phyloP scores from a whole-genome alignment of 2,113 vertebrate species.

The Tetrao urogallus region DNA sequence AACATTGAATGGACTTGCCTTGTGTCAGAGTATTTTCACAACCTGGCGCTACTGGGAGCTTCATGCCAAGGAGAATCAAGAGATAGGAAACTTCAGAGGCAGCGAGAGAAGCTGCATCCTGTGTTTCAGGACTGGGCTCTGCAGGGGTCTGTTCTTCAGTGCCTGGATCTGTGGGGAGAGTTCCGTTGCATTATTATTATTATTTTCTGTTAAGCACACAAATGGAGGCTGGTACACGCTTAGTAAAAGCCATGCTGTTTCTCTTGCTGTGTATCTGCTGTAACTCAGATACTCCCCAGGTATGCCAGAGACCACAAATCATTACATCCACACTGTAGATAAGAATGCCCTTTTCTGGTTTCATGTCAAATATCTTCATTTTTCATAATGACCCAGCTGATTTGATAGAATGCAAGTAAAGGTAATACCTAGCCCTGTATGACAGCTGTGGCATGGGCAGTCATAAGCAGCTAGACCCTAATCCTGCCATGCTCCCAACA shows the following conservation, averaged over 20 bases:
- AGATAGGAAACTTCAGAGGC: conserved; percentile 49
- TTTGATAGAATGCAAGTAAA: neutral
- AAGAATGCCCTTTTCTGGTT: neutral
- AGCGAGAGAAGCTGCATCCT: neutral
- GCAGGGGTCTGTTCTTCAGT: conserved; percentile 46
- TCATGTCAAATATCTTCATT: neutral
- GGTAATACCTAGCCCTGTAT: neutral
- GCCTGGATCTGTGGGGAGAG: conserved; percentile 27
- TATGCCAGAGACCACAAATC: neutral
- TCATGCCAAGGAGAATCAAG: neutral
- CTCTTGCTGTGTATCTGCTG: neutral
- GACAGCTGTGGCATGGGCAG: neutral
- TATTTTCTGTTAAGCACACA: neutral
- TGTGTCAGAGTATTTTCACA: conserved; percentile 26
- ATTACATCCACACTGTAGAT: neutral
- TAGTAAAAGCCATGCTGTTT: neutral
- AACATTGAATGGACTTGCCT: neutral
- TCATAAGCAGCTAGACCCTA: neutral
- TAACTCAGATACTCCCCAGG: neutral
- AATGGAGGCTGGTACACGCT: neutral
- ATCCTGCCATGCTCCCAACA: neutral
- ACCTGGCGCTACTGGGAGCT: conserved; percentile 21
- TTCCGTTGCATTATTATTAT: neutral
- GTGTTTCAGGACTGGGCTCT: conserved; percentile 11
- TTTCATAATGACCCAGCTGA: fast-evolving